Conservation (phyloP, 2,888 invertebrate species). For the Lordiphosa fenestrarum region DNA sequence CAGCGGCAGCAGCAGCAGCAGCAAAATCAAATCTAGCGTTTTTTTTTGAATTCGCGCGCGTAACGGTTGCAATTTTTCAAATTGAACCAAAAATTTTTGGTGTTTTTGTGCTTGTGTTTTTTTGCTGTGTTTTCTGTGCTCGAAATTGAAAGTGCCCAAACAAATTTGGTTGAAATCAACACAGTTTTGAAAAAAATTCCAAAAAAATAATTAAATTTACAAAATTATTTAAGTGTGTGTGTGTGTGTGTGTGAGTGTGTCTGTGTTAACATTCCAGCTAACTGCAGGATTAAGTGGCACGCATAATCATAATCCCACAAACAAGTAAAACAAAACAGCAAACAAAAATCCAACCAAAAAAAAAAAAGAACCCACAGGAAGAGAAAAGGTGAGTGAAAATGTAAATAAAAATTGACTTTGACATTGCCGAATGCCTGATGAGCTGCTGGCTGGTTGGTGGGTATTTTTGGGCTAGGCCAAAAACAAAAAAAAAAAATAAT, state of each 20-base stretch:
- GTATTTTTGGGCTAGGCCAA: constrained; percentile 8
- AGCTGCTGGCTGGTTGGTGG: background rate
- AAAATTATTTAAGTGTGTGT: background rate
- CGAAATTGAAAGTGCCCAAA: too few relatives aligned
- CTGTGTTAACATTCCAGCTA: constrained; percentile 9
- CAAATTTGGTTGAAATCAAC: too few relatives aligned
- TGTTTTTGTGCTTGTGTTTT: background rate
- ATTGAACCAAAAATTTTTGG: background rate
- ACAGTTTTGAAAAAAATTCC: constrained; percentile 3
- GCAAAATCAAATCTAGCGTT: background rate
- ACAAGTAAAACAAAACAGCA: constrained; percentile 7
- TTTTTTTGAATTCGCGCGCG: constrained; percentile 10
- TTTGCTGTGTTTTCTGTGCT: constrained; percentile 3
- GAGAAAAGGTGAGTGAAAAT: constrained; percentile 11
- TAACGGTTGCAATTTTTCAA: constrained; percentile 5
- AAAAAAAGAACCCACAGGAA: background rate
- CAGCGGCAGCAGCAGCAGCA: constrained; percentile 5
- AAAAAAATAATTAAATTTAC: constrained; percentile 14
- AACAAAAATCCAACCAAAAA: background rate
- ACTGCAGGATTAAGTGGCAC: constrained; percentile 13
- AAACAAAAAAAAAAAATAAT: constrained; percentile 21
- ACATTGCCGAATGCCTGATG: constrained; percentile 8
- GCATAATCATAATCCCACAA: constrained; percentile 9
- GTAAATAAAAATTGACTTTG: constrained; percentile 10
- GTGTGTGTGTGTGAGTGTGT: too few relatives aligned